A percentile compares a stretch with the other conserved stretches of the same genome.
Evolutionary conservation across 2,797 vertebrate genomes (phyloP).

Genomic region (Mallotus villosus): DNA sequence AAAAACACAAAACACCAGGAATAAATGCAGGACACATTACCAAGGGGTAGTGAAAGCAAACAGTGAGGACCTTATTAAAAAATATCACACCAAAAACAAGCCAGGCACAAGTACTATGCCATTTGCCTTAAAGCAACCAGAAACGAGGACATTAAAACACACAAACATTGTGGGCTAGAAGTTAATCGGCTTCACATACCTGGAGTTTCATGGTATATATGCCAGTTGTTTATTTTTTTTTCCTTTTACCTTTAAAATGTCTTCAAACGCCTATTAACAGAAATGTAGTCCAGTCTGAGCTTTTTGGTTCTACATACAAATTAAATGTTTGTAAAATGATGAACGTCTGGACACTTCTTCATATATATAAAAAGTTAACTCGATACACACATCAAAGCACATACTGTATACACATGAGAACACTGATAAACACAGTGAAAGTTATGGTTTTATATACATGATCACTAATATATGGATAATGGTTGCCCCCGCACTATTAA

Average conservation of each 20-base stretch:
- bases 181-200: slow-evolving; percentile 77
- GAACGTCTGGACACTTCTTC: slow-evolving; percentile 71
- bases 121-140: slow-evolving; percentile 49
- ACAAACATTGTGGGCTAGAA: slow-evolving; percentile 50
- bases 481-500: slow-evolving; percentile 86
- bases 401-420: slow-evolving; percentile 38
- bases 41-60: slow-evolving; percentile 11
- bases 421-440: slow-evolving; percentile 66
- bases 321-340: slow-evolving; percentile 81
- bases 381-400: slow-evolving; percentile 46
- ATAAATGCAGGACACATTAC: slow-evolving; percentile 20
- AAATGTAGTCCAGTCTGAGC: slow-evolving; percentile 58
- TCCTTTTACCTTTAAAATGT: slow-evolving; percentile 58
- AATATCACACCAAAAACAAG: slow-evolving; percentile 28
- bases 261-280: slow-evolving; percentile 63
- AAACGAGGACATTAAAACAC: slow-evolving; percentile 68
- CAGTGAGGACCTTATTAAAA: slow-evolving; percentile 31
- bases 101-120: slow-evolving; percentile 41
- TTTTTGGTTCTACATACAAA: slow-evolving; percentile 71
- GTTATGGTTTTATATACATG: slow-evolving; percentile 64
- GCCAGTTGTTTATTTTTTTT: slow-evolving; percentile 69
- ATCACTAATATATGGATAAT: slow-evolving; percentile 85
- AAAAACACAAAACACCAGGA: background rate
- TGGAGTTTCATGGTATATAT: slow-evolving; percentile 72
- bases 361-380: slow-evolving; percentile 55